These are phyloP conservation scores for Bombus difficillimus DNA, from an alignment of 1,140 invertebrate genomes.

Conservation along the genomic window DNA sequence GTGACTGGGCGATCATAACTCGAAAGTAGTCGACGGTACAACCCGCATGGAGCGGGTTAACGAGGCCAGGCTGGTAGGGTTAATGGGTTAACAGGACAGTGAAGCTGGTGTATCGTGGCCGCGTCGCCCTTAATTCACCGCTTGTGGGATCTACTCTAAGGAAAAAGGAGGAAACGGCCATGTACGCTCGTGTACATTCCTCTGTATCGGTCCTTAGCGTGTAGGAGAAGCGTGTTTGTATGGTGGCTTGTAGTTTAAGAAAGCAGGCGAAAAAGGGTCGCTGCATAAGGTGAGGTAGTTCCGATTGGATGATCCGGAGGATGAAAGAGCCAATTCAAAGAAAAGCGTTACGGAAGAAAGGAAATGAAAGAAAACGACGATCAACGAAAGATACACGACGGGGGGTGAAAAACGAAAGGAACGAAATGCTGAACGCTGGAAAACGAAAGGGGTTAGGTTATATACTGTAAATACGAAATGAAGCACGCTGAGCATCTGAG, in stretches of 20 bases:
- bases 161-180: constrained; percentile 11
- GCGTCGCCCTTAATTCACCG: constrained; percentile 67
- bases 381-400: no score
- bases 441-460: background rate
- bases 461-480: constrained; percentile 53
- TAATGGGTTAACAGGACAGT: constrained; percentile 74
- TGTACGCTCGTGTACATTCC: constrained; percentile 33
- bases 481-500: constrained; percentile 33
- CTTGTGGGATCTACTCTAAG: constrained; percentile 60
- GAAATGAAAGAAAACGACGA: background rate
- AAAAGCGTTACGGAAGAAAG: no score
- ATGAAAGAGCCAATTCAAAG: constrained; percentile 1
- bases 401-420: background rate
- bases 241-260: constrained; percentile 19
- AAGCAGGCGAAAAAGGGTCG: constrained; percentile 26
- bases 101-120: constrained; percentile 57
- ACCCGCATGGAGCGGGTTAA: constrained; percentile 60
- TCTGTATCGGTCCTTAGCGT: background rate
- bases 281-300: background rate
- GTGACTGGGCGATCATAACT: constrained; percentile 68
- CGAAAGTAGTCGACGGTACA: constrained; percentile 60
- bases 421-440: background rate
- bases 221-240: constrained; percentile 15
- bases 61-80: constrained; percentile 62
- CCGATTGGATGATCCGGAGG: constrained; percentile 30